Percentiles rank a stretch among this genome's conserved stretches.
phyloP scores from a whole-genome alignment of 2,113 vertebrate genomes.

The Nothobranchius furzeri region DNA sequence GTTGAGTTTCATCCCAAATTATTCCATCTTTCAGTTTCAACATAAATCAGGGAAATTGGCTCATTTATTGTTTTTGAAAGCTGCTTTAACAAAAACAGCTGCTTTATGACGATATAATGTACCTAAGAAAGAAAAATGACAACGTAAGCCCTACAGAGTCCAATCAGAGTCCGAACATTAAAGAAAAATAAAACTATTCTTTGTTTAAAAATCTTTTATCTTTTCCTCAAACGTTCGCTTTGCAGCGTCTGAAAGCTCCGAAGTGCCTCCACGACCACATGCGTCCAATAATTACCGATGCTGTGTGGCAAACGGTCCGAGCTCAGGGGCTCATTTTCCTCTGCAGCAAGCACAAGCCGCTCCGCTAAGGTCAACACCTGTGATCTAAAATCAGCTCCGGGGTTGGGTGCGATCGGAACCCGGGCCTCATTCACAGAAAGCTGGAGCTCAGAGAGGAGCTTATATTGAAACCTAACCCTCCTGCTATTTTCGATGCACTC shows the following conservation, averaged over 20 bases:
- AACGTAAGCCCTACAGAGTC: no score
- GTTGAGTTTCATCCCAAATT: constrained; percentile 45
- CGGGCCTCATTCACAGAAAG: constrained; percentile 82
- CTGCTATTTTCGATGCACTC: constrained; percentile 79
- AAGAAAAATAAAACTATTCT: no score
- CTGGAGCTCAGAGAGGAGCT: constrained; percentile 75
- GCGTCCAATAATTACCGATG: no score
- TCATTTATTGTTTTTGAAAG: not conserved
- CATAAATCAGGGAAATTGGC: not conserved
- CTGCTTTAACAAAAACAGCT: no score
- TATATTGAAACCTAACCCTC: constrained; percentile 79
- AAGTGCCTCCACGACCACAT: no score
- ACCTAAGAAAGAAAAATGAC: no score
- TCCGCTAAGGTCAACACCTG: constrained; percentile 84
- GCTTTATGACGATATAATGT: no score
- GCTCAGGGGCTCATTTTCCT: constrained; percentile 76
- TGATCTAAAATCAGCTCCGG: constrained; percentile 81
- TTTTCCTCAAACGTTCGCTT: no score
- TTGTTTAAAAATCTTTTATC: no score
- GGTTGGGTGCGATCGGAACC: constrained; percentile 78
- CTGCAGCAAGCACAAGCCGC: constrained; percentile 75
- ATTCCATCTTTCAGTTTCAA: not conserved
- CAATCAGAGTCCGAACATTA: no score
- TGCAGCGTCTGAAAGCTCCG: no score
- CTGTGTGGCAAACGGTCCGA: constrained; percentile 41